Percentiles rank a stretch among this genome's conserved stretches.
These are phyloP conservation scores for Pseudachorutes palmiensis DNA, from an alignment of 1,140 invertebrate genomes.

Conservation along the genomic window DNA sequence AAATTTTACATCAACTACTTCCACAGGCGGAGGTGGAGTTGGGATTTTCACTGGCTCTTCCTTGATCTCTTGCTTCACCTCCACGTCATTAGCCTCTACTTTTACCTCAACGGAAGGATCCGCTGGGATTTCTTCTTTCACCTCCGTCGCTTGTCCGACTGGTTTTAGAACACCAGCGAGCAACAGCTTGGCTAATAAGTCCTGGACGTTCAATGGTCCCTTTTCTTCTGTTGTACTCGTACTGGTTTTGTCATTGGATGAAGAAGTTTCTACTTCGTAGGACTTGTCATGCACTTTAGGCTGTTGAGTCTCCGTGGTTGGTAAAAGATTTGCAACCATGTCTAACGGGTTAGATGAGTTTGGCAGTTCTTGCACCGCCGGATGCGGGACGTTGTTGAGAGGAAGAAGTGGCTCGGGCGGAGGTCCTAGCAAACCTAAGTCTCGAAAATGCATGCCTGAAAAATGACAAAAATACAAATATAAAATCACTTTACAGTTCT, in stretches of 20 bases:
- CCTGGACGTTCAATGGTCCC: conserved; percentile 60
- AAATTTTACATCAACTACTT: conserved; percentile 32
- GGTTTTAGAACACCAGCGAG: conserved; percentile 66
- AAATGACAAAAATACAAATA: neutral
- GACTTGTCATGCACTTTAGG: neutral
- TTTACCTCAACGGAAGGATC: neutral
- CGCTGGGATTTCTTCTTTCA: neutral
- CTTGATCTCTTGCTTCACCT: neutral
- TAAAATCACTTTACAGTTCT: neutral
- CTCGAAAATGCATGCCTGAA: neutral
- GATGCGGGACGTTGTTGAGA: neutral
- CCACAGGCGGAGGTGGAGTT: conserved; percentile 39
- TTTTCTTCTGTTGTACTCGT: neutral
- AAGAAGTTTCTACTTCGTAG: conserved; percentile 16
- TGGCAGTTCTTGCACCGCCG: neutral
- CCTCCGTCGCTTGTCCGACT: neutral
- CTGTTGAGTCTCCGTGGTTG: neutral
- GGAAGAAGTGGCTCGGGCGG: too few species aligned
- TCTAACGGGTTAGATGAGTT: conserved; percentile 17
- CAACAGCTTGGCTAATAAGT: conserved; percentile 72
- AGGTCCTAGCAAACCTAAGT: neutral
- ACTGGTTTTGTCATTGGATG: neutral
- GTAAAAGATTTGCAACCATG: conserved; percentile 16
- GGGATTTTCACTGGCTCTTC: conserved; percentile 5
- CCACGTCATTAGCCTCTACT: neutral